phyloP scores from a whole-genome alignment of 2,888 invertebrate species.

The Agonopterix subpropinquella region DNA sequence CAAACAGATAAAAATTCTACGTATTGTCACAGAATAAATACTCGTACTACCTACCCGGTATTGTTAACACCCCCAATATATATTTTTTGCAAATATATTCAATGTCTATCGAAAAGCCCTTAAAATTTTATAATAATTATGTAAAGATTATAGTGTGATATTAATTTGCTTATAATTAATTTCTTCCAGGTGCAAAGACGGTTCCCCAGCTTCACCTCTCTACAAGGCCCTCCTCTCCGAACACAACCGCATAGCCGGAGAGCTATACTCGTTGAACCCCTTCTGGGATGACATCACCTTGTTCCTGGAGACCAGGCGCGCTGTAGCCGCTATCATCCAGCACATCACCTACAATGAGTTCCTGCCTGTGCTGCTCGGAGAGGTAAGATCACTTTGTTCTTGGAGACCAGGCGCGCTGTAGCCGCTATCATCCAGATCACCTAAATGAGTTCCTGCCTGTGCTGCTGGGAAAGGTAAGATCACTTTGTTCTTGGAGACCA shows the following conservation, averaged over 20 bases:
- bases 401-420: too few species aligned
- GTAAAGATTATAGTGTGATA: too few species aligned
- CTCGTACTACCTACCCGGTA: too few species aligned
- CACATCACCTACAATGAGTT: conserved; percentile 91
- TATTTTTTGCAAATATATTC: too few species aligned
- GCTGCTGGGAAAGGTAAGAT: conserved; percentile 77
- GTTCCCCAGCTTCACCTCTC: conserved; percentile 81
- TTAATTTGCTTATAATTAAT: too few species aligned
- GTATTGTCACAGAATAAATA: too few species aligned
- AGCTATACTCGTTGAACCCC: conserved; percentile 80
- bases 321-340: conserved; percentile 86
- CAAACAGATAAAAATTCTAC: too few species aligned
- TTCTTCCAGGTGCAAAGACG: conserved; percentile 71
- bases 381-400: conserved; percentile 60
- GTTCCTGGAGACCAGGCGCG: conserved; percentile 84
- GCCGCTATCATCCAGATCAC: conserved; percentile 67
- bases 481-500: too few species aligned
- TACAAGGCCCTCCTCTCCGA: conserved; percentile 84
- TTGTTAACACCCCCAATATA: too few species aligned
- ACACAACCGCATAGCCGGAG: conserved; percentile 86
- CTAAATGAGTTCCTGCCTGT: conserved; percentile 88
- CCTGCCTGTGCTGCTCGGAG: conserved; percentile 84
- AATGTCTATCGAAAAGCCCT: too few species aligned
- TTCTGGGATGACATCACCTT: conserved; percentile 88
- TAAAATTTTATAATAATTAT: too few species aligned